phyloP scores from a whole-genome alignment of 2,797 vertebrate genomes.

The Pristis pectinata region DNA sequence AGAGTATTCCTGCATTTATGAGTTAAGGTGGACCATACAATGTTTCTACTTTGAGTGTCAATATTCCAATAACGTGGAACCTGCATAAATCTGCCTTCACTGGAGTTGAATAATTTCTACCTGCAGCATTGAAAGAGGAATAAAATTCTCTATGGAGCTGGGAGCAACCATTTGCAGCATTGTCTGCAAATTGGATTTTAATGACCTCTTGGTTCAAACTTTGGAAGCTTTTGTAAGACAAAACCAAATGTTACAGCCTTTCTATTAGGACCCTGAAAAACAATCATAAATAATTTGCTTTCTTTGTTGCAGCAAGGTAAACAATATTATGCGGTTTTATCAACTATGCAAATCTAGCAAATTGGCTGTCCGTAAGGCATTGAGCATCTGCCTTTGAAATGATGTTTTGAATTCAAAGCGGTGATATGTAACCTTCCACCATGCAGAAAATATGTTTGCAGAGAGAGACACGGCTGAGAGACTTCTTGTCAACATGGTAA shows the following conservation, averaged over 20 bases:
- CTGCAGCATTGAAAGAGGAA: neutral
- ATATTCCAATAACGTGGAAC: neutral
- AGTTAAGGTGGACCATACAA: neutral
- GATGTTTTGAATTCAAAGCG: neutral
- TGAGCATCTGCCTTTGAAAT: neutral
- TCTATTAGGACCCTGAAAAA: neutral
- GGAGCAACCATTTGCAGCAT: neutral
- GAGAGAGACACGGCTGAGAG: conserved; percentile 4
- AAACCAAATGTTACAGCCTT: neutral
- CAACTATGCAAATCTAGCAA: neutral
- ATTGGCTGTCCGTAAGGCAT: neutral
- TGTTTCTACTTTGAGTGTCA: neutral
- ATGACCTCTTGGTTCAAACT: too few relatives aligned
- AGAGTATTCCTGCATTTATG: neutral
- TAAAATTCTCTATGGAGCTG: neutral
- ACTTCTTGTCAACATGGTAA: neutral
- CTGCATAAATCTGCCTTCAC: neutral
- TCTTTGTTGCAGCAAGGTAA: neutral
- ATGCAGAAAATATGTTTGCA: neutral
- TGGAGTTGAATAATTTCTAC: neutral
- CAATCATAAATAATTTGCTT: neutral
- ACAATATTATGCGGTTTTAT: neutral
- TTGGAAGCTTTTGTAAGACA: neutral
- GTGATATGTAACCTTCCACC: conserved; percentile 9
- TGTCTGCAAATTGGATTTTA: neutral